phyloP scores from a whole-genome alignment of 2,113 vertebrate genomes.

The Amphiprion percula region DNA sequence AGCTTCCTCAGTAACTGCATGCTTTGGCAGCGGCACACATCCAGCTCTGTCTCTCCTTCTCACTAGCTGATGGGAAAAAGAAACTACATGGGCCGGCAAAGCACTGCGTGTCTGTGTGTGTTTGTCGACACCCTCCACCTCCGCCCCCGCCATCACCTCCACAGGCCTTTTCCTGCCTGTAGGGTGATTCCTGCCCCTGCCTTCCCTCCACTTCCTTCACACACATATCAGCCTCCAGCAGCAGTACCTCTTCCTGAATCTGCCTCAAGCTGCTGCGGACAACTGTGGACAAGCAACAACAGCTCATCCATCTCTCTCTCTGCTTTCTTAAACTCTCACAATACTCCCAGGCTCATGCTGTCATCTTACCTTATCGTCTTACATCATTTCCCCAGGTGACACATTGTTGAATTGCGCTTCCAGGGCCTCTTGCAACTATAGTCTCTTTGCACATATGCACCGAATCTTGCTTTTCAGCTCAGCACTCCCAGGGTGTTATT shows the following conservation, averaged over 20 bases:
- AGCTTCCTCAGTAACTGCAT: conserved; percentile 28
- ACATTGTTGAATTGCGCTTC: background rate
- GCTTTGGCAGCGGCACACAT: conserved; percentile 44
- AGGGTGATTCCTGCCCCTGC: conserved; percentile 78
- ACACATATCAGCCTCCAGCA: conserved; percentile 82
- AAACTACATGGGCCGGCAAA: conserved; percentile 29
- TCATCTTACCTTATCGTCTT: conserved; percentile 19
- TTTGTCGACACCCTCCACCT: conserved; percentile 55
- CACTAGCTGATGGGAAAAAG: conserved; percentile 65
- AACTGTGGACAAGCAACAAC: conserved; percentile 62
- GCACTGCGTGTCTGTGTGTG: conserved; percentile 49
- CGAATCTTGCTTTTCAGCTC: conserved; percentile 51
- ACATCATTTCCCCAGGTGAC: conserved; percentile 29
- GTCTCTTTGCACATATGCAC: conserved; percentile 18
- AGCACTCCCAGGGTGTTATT: conserved; percentile 58
- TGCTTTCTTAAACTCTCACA: conserved; percentile 29
- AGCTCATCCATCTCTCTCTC: conserved; percentile 59
- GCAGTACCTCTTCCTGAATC: conserved; percentile 78
- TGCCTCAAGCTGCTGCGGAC: conserved; percentile 71
- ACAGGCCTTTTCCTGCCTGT: conserved; percentile 80
- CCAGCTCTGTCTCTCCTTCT: conserved; percentile 43
- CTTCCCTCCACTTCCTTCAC: conserved; percentile 78
- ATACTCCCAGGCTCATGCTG: background rate
- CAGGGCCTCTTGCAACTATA: background rate
- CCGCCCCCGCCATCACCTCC: conserved; percentile 73